Percentiles rank a stretch among this genome's conserved stretches.
Conservation (phyloP, 2,797 vertebrate genomes). For the Diglossa cyanea region DNA sequence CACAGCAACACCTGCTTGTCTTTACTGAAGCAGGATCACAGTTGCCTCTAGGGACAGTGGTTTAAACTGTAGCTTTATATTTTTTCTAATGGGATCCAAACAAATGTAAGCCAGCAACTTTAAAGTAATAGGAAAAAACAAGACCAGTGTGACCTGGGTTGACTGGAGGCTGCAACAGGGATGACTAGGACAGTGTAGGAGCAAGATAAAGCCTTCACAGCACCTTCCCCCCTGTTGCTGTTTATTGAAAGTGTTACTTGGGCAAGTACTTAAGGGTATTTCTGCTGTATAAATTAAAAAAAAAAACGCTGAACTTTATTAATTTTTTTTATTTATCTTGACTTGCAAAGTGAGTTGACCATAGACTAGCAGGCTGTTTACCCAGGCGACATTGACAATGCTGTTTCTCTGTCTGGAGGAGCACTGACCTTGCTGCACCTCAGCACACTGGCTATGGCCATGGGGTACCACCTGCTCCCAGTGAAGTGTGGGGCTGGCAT, state of each 20-base stretch:
- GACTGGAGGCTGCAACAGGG: neutral
- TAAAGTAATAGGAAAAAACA: neutral
- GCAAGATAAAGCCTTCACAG: neutral
- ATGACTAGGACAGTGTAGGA: accelerated
- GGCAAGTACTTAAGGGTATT: neutral
- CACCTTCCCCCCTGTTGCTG: neutral
- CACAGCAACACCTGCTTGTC: neutral
- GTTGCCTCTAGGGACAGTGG: accelerated
- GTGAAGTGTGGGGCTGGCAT: neutral
- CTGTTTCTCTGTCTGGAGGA: neutral
- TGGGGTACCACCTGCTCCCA: accelerated
- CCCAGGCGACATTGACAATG: accelerated
- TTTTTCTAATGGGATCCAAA: neutral
- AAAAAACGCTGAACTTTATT: neutral
- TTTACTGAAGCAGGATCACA: neutral
- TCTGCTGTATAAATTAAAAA: neutral
- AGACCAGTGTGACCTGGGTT: neutral
- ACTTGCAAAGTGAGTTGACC: neutral
- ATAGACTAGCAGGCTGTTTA: neutral
- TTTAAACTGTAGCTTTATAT: neutral
- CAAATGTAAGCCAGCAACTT: neutral
- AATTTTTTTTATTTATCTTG: neutral
- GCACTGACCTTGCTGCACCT: accelerated
- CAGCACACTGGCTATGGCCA: accelerated
- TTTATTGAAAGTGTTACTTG: neutral